phyloP scores from a whole-genome alignment of 2,113 vertebrate species.

The Phycodurus eques region DNA sequence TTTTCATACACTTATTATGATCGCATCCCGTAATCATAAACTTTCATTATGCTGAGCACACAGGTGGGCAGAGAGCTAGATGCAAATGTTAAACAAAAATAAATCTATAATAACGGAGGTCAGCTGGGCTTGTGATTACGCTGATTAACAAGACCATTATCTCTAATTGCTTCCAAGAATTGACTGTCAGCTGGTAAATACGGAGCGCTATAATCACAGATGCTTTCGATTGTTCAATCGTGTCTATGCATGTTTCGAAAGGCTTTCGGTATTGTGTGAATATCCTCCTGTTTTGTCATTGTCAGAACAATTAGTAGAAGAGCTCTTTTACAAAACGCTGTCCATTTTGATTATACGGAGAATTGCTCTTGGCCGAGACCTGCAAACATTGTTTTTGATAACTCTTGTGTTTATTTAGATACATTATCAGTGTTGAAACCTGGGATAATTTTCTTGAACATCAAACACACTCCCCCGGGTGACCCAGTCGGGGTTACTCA shows the following conservation, averaged over 20 bases:
- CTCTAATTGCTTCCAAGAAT: conserved; percentile 58
- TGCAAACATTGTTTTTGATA: background rate
- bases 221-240: conserved; percentile 8
- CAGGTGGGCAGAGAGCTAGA: conserved; percentile 49
- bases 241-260: background rate
- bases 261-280: background rate
- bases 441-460: no score
- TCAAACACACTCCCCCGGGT: no score
- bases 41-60: conserved; percentile 39
- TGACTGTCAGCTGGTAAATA: conserved; percentile 26
- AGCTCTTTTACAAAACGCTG: background rate
- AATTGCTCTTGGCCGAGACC: background rate
- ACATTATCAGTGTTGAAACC: background rate
- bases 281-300: background rate
- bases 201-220: conserved; percentile 5
- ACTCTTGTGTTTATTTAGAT: no score
- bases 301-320: background rate
- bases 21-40: conserved; percentile 44
- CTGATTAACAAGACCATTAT: conserved; percentile 65
- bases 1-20: conserved; percentile 52
- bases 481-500: no score
- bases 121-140: conserved; percentile 50
- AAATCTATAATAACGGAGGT: conserved; percentile 52
- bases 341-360: background rate
- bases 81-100: conserved; percentile 61